These are phyloP conservation scores for Microctenopoma stevenorrisi DNA, from an alignment of 2,797 vertebrate genomes.

Conservation along the genomic window DNA sequence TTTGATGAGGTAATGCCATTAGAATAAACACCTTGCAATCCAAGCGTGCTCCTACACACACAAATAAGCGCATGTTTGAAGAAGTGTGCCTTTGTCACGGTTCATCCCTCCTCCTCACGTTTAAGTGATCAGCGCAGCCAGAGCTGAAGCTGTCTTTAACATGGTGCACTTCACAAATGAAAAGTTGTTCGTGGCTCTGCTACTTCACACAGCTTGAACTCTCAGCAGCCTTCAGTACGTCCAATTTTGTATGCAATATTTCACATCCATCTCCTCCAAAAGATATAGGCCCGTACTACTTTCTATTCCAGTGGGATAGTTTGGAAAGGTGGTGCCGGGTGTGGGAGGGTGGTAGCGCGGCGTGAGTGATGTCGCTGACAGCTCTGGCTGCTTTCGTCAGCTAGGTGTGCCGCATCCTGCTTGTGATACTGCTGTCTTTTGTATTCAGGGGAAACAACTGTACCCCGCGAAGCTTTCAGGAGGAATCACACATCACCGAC, in stretches of 20 bases:
- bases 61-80: slow-evolving; percentile 6
- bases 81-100: slow-evolving; percentile 2
- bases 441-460: slow-evolving; percentile 81
- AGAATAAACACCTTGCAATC: slow-evolving; percentile 57
- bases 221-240: slow-evolving; percentile 78
- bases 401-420: slow-evolving; percentile 74
- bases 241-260: slow-evolving; percentile 76
- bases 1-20: slow-evolving; percentile 65
- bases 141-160: slow-evolving; percentile 82
- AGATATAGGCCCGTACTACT: slow-evolving; percentile 64
- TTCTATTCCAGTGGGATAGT: slow-evolving; percentile 80
- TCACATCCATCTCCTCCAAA: slow-evolving; percentile 74
- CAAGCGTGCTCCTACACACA: slow-evolving; percentile 21
- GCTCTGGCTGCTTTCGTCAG: slow-evolving; percentile 79
- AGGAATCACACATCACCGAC: slow-evolving; percentile 75
- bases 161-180: slow-evolving; percentile 78
- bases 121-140: slow-evolving; percentile 77
- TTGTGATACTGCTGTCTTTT: slow-evolving; percentile 81
- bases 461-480: slow-evolving; percentile 74
- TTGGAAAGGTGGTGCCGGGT: slow-evolving; percentile 60
- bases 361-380: slow-evolving; percentile 84
- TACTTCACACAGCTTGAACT: slow-evolving; percentile 76
- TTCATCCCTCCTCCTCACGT: slow-evolving; percentile 18
- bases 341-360: slow-evolving; percentile 65
- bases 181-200: slow-evolving; percentile 71